These are phyloP conservation scores for Agrotis ipsilon DNA, from an alignment of 2,888 invertebrate genomes.

Conservation along the genomic window DNA sequence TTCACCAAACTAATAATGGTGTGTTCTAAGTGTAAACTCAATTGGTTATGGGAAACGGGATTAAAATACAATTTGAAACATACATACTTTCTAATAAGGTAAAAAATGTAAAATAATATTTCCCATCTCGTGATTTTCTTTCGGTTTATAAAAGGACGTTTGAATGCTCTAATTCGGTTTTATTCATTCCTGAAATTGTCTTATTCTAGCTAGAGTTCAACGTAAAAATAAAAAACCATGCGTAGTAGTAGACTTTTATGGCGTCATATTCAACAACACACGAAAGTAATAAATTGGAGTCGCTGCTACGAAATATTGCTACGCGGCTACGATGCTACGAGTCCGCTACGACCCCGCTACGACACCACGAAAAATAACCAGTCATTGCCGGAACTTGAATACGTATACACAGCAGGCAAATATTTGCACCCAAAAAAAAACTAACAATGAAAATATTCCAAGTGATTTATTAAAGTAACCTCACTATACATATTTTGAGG, in stretches of 20 bases:
- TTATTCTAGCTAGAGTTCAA: no score
- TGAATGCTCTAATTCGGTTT: no score
- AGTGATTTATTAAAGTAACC: slow-evolving; percentile 68
- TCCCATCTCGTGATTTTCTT: no score
- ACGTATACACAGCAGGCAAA: slow-evolving; percentile 31
- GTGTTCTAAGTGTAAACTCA: no score
- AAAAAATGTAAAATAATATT: no score
- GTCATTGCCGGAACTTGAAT: slow-evolving; percentile 24
- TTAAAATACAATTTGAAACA: no score
- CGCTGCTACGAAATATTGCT: slow-evolving; percentile 41
- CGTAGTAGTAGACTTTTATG: not conserved
- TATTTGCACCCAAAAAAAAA: slow-evolving; percentile 45
- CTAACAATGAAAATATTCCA: slow-evolving; percentile 52
- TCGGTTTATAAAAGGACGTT: no score
- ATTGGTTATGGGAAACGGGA: no score
- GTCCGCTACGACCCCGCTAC: slow-evolving; percentile 46
- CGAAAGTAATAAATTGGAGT: slow-evolving; percentile 12
- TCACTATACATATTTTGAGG: slow-evolving; percentile 61
- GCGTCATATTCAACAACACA: not conserved
- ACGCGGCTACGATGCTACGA: slow-evolving; percentile 51
- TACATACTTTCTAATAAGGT: no score
- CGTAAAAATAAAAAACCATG: not conserved
- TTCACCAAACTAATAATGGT: no score
- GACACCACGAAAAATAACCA: slow-evolving; percentile 43
- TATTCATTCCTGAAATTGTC: no score